These are phyloP conservation scores for Deilephila elpenor DNA, from an alignment of 2,888 invertebrate genomes.

Conservation along the genomic window DNA sequence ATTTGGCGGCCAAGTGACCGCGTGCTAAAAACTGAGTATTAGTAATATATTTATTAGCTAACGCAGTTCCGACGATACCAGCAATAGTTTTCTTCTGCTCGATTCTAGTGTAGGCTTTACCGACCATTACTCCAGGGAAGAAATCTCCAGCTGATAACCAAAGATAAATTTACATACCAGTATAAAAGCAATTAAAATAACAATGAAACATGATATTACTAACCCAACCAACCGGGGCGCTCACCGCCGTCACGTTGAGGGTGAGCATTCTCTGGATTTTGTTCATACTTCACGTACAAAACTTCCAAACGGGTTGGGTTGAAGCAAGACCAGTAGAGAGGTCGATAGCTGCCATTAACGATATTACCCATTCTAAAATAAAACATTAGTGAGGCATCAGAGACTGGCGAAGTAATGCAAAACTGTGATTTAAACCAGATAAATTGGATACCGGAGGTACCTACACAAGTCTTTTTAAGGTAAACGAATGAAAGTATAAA, in stretches of 20 bases:
- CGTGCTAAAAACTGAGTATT: conserved; percentile 77
- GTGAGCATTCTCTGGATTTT: conserved; percentile 73
- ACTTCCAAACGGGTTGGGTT: conserved; percentile 77
- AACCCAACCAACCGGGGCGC: conserved; percentile 77
- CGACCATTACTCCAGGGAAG: conserved; percentile 73
- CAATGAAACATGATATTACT: conserved; percentile 32
- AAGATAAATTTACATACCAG: not conserved
- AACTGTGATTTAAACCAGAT: too few relatives aligned
- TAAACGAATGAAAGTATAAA: too few relatives aligned
- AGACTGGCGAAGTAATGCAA: not conserved
- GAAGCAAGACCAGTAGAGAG: conserved; percentile 82
- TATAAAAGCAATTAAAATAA: not conserved
- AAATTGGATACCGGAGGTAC: too few relatives aligned
- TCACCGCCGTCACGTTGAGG: conserved; percentile 78
- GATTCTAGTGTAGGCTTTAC: conserved; percentile 70
- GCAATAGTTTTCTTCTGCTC: conserved; percentile 64
- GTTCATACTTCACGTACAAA: conserved; percentile 79
- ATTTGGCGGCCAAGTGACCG: conserved; percentile 86
- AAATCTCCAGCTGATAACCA: conserved; percentile 71
- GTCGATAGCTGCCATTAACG: conserved; percentile 73
- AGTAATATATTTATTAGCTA: conserved; percentile 79
- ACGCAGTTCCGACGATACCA: conserved; percentile 56
- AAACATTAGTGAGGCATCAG: conserved; percentile 5
- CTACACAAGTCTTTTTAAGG: too few relatives aligned
- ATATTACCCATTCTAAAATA: conserved; percentile 79